A percentile compares a stretch with the other conserved stretches of the same genome.
phyloP scores from a whole-genome alignment of 2,888 invertebrate genomes.

The Leptarthrus brevirostris region DNA sequence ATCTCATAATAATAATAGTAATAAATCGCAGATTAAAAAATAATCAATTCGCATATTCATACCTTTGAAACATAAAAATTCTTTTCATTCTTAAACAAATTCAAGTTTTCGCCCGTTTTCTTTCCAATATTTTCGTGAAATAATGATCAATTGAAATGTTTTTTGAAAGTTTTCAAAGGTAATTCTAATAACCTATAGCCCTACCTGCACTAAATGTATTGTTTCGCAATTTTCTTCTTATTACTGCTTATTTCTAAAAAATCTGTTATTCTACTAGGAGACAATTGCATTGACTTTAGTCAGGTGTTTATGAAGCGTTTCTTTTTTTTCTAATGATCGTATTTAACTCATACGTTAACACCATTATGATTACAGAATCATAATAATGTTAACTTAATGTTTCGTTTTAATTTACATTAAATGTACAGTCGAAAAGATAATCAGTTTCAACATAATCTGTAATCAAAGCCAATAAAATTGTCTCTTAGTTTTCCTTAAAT shows the following conservation, averaged over 20 bases:
- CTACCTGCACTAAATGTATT: conserved; percentile 48
- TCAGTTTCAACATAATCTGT: no score
- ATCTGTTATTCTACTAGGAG: conserved; percentile 26
- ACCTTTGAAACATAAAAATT: neutral
- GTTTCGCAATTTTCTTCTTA: conserved; percentile 24
- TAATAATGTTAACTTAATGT: no score
- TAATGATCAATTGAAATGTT: neutral
- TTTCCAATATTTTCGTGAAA: neutral
- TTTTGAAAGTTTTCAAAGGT: conserved; percentile 18
- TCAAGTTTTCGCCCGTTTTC: neutral
- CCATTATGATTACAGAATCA: no score
- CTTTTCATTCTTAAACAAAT: neutral
- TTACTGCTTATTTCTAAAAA: conserved; percentile 44
- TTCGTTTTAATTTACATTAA: no score
- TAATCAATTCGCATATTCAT: neutral
- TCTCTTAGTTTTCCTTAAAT: conserved; percentile 69
- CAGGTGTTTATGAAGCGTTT: neutral
- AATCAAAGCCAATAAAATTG: conserved; percentile 10
- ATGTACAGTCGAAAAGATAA: no score
- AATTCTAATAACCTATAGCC: conserved; percentile 31
- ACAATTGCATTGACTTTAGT: conserved; percentile 26
- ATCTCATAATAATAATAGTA: conserved; percentile 12
- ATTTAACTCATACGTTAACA: no score
- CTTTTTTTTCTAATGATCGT: no score
- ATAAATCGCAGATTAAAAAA: neutral